A percentile compares a stretch with the other conserved stretches of the same genome.
These are phyloP conservation scores for Argynnis bischoffii DNA, from an alignment of 2,888 invertebrate species.

Conservation along the genomic window DNA sequence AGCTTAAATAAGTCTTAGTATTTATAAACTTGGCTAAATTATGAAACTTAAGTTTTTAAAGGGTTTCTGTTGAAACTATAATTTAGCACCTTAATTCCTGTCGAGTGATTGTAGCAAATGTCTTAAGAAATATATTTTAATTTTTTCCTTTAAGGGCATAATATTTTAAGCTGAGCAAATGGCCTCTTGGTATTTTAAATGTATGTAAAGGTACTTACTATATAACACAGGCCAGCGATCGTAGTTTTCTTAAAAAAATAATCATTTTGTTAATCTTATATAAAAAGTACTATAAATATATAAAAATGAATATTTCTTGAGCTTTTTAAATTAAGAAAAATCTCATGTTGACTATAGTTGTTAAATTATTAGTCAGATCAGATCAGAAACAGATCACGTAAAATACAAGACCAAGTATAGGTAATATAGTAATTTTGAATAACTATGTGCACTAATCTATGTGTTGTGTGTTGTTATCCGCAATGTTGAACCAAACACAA, in stretches of 20 bases:
- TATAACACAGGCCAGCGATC: not conserved
- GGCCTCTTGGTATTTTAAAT: not conserved
- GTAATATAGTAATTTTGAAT: too few relatives aligned
- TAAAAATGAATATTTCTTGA: too few relatives aligned
- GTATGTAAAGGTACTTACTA: too few relatives aligned
- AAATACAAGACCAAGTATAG: too few relatives aligned
- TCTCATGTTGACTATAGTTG: too few relatives aligned
- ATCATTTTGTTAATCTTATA: too few relatives aligned
- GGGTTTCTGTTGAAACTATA: slow-evolving; percentile 10
- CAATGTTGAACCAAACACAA: slow-evolving; percentile 7
- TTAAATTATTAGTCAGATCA: too few relatives aligned
- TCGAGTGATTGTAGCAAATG: slow-evolving; percentile 9
- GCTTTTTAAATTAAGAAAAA: too few relatives aligned
- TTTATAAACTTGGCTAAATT: slow-evolving; percentile 36
- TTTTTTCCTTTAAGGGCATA: slow-evolving; percentile 4
- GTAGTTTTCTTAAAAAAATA: too few relatives aligned
- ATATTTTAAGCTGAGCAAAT: slow-evolving; percentile 1
- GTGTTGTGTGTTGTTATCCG: not conserved
- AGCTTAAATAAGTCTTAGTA: slow-evolving; percentile 45
- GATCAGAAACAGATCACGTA: too few relatives aligned
- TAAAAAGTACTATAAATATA: too few relatives aligned
- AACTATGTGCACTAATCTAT: not conserved
- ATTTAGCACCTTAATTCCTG: slow-evolving; percentile 18
- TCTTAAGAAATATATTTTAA: slow-evolving; percentile 13
- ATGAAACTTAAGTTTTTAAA: slow-evolving; percentile 18